Conservation (phyloP, 2,113 vertebrate species). For the Cryptoleucopteryx plumbea region DNA sequence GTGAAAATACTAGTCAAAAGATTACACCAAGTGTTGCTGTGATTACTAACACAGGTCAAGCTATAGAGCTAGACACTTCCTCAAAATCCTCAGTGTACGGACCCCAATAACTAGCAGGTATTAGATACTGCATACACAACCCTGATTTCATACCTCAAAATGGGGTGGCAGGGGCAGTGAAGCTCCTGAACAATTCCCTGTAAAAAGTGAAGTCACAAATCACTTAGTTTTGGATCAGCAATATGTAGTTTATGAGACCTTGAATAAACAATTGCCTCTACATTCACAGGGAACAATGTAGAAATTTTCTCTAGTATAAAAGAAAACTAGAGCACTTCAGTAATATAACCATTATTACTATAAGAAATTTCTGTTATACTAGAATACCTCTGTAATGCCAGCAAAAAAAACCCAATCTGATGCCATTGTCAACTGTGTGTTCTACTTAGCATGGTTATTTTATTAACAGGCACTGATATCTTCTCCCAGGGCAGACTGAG, state of each 20-base stretch:
- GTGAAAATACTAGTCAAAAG: not conserved
- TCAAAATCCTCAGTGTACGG: not conserved
- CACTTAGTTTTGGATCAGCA: not conserved
- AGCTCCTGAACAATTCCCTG: not conserved
- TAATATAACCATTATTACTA: not conserved
- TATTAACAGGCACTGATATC: not conserved
- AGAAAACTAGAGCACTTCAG: not conserved
- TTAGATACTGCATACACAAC: not conserved
- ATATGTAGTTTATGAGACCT: not conserved
- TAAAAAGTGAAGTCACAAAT: not conserved
- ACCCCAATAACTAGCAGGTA: not conserved
- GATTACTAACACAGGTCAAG: not conserved
- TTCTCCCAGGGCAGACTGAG: not conserved
- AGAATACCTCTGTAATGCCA: not conserved
- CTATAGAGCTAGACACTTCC: not conserved
- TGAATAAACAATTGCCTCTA: not conserved
- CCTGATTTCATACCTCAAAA: not conserved
- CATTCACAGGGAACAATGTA: not conserved
- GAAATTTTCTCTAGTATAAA: not conserved
- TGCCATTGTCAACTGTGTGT: not conserved
- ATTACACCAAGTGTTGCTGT: not conserved
- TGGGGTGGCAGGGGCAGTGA: fast-evolving
- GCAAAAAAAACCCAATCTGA: not conserved
- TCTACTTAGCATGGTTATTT: not conserved
- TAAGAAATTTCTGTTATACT: not conserved